These are phyloP conservation scores for Coilia nasus DNA, from an alignment of 2,797 vertebrate species.

Conservation along the genomic window DNA sequence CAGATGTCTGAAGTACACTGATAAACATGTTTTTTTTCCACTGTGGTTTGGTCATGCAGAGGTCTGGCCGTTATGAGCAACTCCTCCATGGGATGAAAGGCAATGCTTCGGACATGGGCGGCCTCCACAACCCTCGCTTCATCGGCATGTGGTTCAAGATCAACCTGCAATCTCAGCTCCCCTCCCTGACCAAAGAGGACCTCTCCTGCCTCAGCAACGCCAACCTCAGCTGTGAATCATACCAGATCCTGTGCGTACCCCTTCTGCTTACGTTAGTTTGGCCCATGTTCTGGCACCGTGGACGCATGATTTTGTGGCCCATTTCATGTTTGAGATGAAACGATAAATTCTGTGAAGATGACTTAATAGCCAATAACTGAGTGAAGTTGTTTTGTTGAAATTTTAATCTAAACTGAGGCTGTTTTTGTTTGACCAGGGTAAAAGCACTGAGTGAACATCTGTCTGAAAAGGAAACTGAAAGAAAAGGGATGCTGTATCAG, in stretches of 20 bases:
- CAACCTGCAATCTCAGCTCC: conserved; percentile 35
- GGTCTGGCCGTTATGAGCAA: background rate
- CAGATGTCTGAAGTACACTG: background rate
- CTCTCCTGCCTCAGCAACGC: conserved; percentile 44
- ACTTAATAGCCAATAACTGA: background rate
- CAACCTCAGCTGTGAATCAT: conserved; percentile 43
- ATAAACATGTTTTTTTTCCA: background rate
- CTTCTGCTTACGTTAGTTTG: background rate
- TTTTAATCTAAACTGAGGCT: background rate
- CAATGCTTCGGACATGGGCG: background rate
- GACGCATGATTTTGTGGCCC: too few relatives aligned
- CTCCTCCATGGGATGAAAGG: background rate
- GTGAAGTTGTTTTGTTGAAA: background rate
- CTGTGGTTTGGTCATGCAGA: conserved; percentile 25
- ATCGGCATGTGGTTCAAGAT: conserved; percentile 40
- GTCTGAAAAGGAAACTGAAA: background rate
- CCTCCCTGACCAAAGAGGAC: conserved; percentile 22
- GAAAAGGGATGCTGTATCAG: conserved; percentile 36
- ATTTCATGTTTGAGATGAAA: background rate
- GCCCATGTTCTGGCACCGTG: too few relatives aligned
- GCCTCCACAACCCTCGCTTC: conserved; percentile 16
- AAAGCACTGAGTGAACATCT: conserved; percentile 7
- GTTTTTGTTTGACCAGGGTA: conserved; percentile 31
- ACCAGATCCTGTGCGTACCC: conserved; percentile 46
- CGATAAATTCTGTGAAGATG: background rate